Base-by-base conservation (phyloP, 1,140 invertebrate genomes). In the Brachystomella parvula region DNA sequence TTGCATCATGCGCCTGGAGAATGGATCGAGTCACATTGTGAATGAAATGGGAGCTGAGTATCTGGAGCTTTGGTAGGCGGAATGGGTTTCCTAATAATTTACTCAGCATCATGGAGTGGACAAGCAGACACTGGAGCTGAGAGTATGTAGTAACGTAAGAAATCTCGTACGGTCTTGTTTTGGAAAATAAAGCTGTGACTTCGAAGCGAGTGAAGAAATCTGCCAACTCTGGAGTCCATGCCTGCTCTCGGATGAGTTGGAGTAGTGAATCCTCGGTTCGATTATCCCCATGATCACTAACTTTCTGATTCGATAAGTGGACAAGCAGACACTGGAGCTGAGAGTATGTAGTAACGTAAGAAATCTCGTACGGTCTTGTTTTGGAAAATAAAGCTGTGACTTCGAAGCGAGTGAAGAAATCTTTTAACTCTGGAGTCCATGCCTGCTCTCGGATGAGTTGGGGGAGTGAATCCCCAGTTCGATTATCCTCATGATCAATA, bases 301-400 rank as follows among this genome's bases (percentile, higher is more conserved):
- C n/a, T n/a, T n/a, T n/a, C n/a, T n/a, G n/a, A n/a, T n/a, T 56
- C 17, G 17, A 12, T 9, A 30, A 17, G 29, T 64, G 47, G 17
- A 56, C 31, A 3, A 64, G 17, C 3, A 64, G 15, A 57, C 63
- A 56, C 30, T 64, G 63, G 31, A 44, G 57, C 30, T 64, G 63
- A 3, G 47, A 64, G 30, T 30, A 64, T 26, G 24, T 31, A 35
- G 30, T 56, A 2, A 44, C 63, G 28, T 30, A n/a, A 31, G 21
- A 28, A 47, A 64, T 64, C 19, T 53, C 63, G 32, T 64, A 64
- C 15, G 9, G 19, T 21, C 30, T 53, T 53, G 49, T 53, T 24
- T 53, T 53, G 49, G 49, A 53, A 24, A 15, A 53, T 6, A 24
- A 17, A 19, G 21, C 6, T 17, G 6, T 24, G 12, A 6, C 12